Conservation (phyloP, 2,888 invertebrate species). For the Cecidostiba fungosa region DNA sequence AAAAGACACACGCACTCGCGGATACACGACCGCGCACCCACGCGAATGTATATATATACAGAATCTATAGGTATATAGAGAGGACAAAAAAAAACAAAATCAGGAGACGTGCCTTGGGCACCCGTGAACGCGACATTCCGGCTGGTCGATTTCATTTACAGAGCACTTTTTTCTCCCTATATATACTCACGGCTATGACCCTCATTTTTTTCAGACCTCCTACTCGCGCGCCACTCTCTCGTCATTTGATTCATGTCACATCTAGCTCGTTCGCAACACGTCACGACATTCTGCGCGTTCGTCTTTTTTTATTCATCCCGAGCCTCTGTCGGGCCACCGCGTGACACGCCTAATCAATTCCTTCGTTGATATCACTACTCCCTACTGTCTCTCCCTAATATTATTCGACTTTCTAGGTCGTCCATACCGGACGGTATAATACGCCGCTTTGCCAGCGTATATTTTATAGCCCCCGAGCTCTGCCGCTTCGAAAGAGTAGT, state of each 20-base stretch:
- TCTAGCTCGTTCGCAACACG: conserved; percentile 39
- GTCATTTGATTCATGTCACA: conserved; percentile 52
- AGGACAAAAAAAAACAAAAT: neutral
- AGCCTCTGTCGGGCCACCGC: neutral
- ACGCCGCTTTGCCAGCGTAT: conserved; percentile 63
- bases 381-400: conserved; percentile 57
- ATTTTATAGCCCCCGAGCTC: conserved; percentile 58
- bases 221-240: no score
- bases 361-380: conserved; percentile 53
- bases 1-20: neutral
- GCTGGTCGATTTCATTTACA: conserved; percentile 50
- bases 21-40: neutral
- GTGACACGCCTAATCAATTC: conserved; percentile 58
- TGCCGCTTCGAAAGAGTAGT: neutral
- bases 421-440: conserved; percentile 65
- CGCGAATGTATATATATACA: neutral
- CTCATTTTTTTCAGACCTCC: conserved; percentile 9
- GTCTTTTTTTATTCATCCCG: conserved; percentile 51
- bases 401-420: conserved; percentile 64
- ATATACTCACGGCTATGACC: neutral
- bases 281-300: conserved; percentile 29
- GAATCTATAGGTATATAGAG: no score
- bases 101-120: neutral
- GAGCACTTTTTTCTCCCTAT: neutral
- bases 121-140: conserved; percentile 7